A percentile compares a stretch with the other conserved stretches of the same genome.
These are phyloP conservation scores for Neopelma chrysocephalum DNA, from an alignment of 2,797 vertebrate species.

Conservation along the genomic window DNA sequence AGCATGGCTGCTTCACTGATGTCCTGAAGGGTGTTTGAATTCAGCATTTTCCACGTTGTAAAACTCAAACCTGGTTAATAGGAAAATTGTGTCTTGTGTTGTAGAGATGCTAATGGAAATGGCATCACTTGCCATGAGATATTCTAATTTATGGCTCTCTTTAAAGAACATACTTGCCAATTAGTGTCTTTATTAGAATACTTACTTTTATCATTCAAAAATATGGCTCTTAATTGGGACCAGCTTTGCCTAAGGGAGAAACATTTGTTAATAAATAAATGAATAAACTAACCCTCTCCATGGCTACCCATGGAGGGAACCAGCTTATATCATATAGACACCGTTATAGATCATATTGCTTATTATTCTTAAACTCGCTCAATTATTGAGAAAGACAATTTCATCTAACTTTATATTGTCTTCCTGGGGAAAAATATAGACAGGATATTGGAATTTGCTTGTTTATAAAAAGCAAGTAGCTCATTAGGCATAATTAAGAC, in stretches of 20 bases:
- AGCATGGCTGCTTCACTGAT: not conserved
- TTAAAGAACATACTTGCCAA: constrained; percentile 70
- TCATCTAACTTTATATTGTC: constrained; percentile 14
- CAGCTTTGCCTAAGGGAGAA: constrained; percentile 54
- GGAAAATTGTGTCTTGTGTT: not conserved
- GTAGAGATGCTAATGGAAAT: constrained; percentile 63
- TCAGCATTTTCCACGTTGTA: not conserved
- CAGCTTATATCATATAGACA: not conserved
- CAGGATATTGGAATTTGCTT: constrained; percentile 45
- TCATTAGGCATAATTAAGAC: constrained; percentile 71
- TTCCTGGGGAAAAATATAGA: constrained; percentile 44
- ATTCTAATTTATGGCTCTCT: constrained; percentile 62
- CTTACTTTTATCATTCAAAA: constrained; percentile 67
- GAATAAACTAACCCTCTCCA: constrained; percentile 44
- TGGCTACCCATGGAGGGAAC: not conserved
- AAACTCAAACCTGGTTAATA: constrained; percentile 46
- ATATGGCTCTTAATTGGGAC: constrained; percentile 68
- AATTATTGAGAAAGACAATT: constrained; percentile 49
- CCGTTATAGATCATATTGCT: constrained; percentile 2
- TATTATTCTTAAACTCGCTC: not conserved
- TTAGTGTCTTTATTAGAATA: constrained; percentile 70
- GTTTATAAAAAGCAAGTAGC: constrained; percentile 63
- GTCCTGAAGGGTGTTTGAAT: constrained; percentile 42
- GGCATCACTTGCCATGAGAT: constrained; percentile 39
- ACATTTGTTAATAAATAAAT: constrained; percentile 68